Conservation (phyloP, 2,797 vertebrate species). For the Xiphophorus birchmanni region DNA sequence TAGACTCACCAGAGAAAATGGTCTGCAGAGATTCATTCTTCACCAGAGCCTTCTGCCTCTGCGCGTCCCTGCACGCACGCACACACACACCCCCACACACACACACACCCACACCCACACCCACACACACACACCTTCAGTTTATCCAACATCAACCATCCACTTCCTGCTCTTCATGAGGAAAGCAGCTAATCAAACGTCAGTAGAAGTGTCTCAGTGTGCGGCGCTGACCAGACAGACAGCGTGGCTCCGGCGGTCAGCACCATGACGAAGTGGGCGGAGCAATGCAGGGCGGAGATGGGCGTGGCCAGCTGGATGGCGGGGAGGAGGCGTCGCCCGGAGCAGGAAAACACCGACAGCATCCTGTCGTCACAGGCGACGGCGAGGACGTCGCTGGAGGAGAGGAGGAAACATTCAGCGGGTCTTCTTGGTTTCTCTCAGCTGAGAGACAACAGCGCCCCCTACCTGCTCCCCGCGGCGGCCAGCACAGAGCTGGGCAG, state of each 20-base stretch:
- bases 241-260: constrained; percentile 90
- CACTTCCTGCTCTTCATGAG: background rate
- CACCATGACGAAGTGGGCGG: constrained; percentile 91
- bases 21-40: constrained; percentile 92
- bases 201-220: background rate
- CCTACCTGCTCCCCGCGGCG: constrained; percentile 91
- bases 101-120: background rate
- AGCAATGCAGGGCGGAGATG: constrained; percentile 91
- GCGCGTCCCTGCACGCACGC: constrained; percentile 86
- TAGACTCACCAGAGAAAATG: constrained; percentile 87
- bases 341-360: constrained; percentile 92
- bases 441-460: background rate
- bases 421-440: background rate
- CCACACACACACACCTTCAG: background rate
- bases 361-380: constrained; percentile 93
- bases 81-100: background rate
- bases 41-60: constrained; percentile 89
- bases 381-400: constrained; percentile 87
- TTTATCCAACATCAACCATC: background rate
- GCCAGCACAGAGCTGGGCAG: constrained; percentile 89
- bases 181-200: background rate
- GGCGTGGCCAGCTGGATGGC: constrained; percentile 90
- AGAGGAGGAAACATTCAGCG: background rate
- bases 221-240: constrained; percentile 89
- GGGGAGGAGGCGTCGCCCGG: constrained; percentile 92